Conservation (phyloP, 2,888 invertebrate genomes). For the Caprella mutica region DNA sequence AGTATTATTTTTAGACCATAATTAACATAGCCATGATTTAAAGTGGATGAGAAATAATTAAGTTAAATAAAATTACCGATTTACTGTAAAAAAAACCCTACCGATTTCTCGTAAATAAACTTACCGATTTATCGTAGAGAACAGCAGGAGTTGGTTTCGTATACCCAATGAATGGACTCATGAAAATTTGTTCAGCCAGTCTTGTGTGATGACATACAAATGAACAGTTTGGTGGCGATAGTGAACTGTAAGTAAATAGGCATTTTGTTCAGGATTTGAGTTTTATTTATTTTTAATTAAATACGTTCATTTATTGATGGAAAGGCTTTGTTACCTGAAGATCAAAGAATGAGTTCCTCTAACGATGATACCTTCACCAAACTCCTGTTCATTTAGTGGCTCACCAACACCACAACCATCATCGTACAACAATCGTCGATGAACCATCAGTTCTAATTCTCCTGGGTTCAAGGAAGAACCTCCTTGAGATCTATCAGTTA, state of each 20-base stretch:
- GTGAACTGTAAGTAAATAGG: neutral
- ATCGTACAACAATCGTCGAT: slow-evolving; percentile 55
- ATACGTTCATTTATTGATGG: neutral
- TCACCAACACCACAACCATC: slow-evolving; percentile 62
- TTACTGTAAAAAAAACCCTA: too few species aligned
- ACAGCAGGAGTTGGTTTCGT: neutral
- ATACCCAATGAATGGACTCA: slow-evolving; percentile 26
- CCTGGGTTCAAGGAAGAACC: slow-evolving; percentile 65
- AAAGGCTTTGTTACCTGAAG: slow-evolving; percentile 31
- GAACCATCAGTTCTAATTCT: slow-evolving; percentile 66
- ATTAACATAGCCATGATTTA: too few species aligned
- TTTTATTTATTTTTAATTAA: too few species aligned
- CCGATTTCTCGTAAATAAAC: too few species aligned
- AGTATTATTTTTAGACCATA: too few species aligned
- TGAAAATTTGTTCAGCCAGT: slow-evolving; percentile 19
- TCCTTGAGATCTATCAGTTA: slow-evolving; percentile 57
- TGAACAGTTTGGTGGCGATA: slow-evolving; percentile 15
- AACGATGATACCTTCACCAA: slow-evolving; percentile 48
- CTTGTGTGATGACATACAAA: slow-evolving; percentile 26
- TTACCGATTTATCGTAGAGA: too few species aligned
- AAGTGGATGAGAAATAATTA: too few species aligned
- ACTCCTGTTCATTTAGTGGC: slow-evolving; percentile 54
- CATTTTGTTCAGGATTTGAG: too few species aligned
- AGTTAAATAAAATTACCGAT: too few species aligned
- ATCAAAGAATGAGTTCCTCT: slow-evolving; percentile 47